A percentile compares a stretch with the other conserved stretches of the same genome.
phyloP scores from a whole-genome alignment of 1,140 invertebrate genomes.

The Brachionus calyciflorus region DNA sequence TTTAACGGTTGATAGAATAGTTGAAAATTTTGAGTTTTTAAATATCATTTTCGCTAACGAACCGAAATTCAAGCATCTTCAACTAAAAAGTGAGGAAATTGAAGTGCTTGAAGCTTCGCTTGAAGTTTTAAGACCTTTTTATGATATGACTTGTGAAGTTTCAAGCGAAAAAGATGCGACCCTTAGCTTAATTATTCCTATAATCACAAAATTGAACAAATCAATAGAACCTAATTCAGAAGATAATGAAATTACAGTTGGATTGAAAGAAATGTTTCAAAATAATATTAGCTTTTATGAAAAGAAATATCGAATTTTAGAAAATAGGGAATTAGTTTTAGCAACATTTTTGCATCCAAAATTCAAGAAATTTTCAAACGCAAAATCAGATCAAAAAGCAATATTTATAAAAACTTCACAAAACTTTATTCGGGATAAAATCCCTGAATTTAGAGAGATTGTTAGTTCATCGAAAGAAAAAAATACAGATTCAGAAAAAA shows the following conservation, averaged over 20 bases:
- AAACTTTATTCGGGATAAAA: neutral
- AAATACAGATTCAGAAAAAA: neutral
- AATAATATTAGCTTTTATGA: neutral
- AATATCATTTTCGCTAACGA: neutral
- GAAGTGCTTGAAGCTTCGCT: neutral
- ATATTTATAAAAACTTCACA: neutral
- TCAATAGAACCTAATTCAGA: no score
- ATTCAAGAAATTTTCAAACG: slow-evolving; percentile 11
- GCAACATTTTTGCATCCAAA: slow-evolving; percentile 13
- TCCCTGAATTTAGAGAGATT: neutral
- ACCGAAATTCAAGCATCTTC: neutral
- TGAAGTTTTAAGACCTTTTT: neutral
- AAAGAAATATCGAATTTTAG: neutral
- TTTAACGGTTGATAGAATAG: neutral
- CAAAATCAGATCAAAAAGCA: neutral
- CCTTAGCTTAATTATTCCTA: neutral
- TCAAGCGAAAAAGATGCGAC: neutral
- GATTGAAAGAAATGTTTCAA: neutral
- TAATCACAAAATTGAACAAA: neutral
- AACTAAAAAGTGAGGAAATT: neutral
- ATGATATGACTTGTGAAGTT: neutral
- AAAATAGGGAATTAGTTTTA: neutral
- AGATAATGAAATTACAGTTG: neutral
- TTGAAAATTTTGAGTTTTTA: neutral
- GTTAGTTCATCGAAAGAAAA: neutral